Percentiles rank a stretch among this genome's conserved stretches.
Evolutionary conservation across 2,797 vertebrate genomes (phyloP).

Genomic region (Monodelphis domestica): DNA sequence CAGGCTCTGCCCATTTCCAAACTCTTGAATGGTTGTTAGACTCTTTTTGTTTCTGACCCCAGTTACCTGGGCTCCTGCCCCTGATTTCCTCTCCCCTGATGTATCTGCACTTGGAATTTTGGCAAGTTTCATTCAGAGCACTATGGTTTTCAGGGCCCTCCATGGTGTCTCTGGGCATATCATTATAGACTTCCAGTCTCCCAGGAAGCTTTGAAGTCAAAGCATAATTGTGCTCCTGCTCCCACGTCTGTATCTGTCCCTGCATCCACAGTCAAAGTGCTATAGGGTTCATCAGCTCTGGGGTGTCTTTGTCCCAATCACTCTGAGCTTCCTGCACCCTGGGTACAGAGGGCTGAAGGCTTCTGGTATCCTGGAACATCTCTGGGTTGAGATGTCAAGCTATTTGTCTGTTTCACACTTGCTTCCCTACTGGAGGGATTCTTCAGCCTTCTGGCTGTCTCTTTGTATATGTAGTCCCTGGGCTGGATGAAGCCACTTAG

Average conservation of each 20-base stretch:
- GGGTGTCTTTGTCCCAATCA: neutral
- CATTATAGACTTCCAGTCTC: neutral
- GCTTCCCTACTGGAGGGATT: neutral
- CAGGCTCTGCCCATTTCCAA: neutral
- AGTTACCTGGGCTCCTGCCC: neutral
- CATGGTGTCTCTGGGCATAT: neutral
- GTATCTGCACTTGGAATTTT: neutral
- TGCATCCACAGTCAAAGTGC: neutral
- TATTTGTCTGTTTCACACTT: neutral
- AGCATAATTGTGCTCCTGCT: neutral
- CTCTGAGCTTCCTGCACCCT: neutral
- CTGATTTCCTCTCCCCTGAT: neutral
- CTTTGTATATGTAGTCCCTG: neutral
- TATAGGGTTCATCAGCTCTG: neutral
- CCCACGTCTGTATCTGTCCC: neutral
- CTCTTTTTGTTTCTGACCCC: neutral
- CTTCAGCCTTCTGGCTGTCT: neutral
- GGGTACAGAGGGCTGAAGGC: neutral
- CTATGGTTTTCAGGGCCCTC: neutral
- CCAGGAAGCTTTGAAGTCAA: neutral
- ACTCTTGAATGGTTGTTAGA: neutral
- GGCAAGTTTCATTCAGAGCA: neutral
- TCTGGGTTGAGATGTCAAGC: neutral
- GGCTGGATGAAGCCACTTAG: neutral
- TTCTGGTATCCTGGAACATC: neutral